Conservation (phyloP, 92 coral and sea anemone species). For the Zoanthus sansibaricus region DNA sequence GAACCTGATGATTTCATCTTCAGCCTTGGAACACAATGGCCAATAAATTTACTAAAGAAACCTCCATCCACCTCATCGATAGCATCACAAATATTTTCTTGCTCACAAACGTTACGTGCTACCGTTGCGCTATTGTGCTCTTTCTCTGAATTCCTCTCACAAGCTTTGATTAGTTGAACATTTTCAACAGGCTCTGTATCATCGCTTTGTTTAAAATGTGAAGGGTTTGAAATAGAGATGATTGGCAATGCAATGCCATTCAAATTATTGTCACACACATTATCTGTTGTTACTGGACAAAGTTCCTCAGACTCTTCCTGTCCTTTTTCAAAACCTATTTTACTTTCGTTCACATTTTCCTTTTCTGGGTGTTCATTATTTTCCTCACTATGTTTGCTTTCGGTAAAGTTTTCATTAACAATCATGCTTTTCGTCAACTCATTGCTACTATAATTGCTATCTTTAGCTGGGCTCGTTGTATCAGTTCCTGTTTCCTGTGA, state of each 20-base stretch:
- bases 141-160: not conserved
- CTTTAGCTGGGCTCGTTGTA: not conserved
- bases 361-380: not conserved
- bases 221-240: not conserved
- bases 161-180: not conserved
- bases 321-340: not conserved
- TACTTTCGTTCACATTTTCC: not conserved
- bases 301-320: not conserved
- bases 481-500: not conserved
- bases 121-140: not conserved
- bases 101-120: not conserved
- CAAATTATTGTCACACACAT: not conserved
- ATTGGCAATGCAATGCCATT: not conserved
- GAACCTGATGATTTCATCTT: slow-evolving; percentile 27
- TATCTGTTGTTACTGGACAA: not conserved
- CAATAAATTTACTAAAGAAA: slow-evolving; percentile 51
- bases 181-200: not conserved
- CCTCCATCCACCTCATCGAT: slow-evolving; percentile 89
- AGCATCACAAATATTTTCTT: slow-evolving; percentile 10
- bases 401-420: not conserved
- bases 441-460: not conserved
- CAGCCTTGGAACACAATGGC: slow-evolving; percentile 74
- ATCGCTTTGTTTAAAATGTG: not conserved
- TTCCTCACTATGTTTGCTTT: not conserved
- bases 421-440: not conserved